phyloP scores from a whole-genome alignment of 2,797 vertebrate species.

The Gymnothorax reevesii region DNA sequence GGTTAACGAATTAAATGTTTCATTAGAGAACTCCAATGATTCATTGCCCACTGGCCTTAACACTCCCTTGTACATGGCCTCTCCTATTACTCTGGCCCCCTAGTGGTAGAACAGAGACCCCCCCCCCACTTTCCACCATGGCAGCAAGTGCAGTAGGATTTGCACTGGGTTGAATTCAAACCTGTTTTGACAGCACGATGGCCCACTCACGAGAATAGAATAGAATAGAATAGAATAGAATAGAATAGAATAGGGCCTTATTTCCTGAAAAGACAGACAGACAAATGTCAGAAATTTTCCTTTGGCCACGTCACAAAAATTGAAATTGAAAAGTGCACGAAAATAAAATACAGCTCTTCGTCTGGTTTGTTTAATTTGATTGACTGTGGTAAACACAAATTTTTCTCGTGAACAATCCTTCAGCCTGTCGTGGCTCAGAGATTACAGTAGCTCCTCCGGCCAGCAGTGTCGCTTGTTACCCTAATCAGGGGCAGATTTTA shows the following conservation, averaged over 20 bases:
- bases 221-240: no score
- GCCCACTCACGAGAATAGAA: not conserved
- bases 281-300: no score
- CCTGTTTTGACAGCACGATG: not conserved
- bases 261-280: no score
- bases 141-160: not conserved
- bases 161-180: not conserved
- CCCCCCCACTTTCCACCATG: not conserved
- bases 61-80: no score
- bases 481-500: not conserved
- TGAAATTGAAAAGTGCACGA: no score
- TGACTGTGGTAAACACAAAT: no score
- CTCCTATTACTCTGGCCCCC: not conserved
- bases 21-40: not conserved
- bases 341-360: no score
- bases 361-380: no score
- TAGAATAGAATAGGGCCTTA: no score
- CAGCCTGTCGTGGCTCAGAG: not conserved
- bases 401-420: not conserved
- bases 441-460: not conserved
- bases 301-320: no score
- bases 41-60: not conserved
- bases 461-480: not conserved
- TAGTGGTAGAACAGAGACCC: not conserved
- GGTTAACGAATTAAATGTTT: not conserved